A percentile compares a stretch with the other conserved stretches of the same genome.
These are phyloP conservation scores for Hipparchia semele DNA, from an alignment of 2,888 invertebrate species.

Conservation along the genomic window DNA sequence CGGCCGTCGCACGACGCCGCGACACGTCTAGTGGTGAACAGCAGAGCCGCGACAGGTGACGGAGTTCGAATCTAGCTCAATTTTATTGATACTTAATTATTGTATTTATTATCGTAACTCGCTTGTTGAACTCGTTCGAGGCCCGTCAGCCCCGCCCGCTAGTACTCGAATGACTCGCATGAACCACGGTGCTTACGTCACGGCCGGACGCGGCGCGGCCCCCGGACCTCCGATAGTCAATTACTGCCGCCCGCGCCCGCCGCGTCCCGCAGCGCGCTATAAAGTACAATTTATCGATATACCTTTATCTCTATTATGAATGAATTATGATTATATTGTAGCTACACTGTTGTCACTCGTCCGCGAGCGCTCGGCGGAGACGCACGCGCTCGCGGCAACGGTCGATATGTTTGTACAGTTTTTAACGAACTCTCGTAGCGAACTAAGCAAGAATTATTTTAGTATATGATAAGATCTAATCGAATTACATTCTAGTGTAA, in stretches of 20 bases:
- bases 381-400: slow-evolving; percentile 54
- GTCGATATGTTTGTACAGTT: slow-evolving; percentile 80
- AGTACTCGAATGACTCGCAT: slow-evolving; percentile 66
- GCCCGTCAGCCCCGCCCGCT: slow-evolving; percentile 38
- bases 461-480: slow-evolving; percentile 81
- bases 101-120: slow-evolving; percentile 57
- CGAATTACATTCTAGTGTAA: slow-evolving; percentile 81
- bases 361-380: slow-evolving; percentile 35
- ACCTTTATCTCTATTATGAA: slow-evolving; percentile 55
- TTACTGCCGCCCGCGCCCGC: slow-evolving; percentile 42
- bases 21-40: slow-evolving; percentile 35
- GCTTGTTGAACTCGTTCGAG: slow-evolving; percentile 60
- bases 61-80: slow-evolving; percentile 75
- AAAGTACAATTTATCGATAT: slow-evolving; percentile 66
- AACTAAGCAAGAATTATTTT: slow-evolving; percentile 80
- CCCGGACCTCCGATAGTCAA: slow-evolving; percentile 39
- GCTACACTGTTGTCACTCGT: slow-evolving; percentile 48
- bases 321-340: slow-evolving; percentile 47
- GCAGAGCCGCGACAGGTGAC: slow-evolving; percentile 49
- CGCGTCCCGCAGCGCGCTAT: slow-evolving; percentile 49
- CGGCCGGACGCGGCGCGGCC: slow-evolving; percentile 39
- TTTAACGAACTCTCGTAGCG: slow-evolving; percentile 79
- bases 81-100: slow-evolving; percentile 74
- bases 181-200: slow-evolving; percentile 60
- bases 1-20: slow-evolving; percentile 20